Evolutionary conservation across 1,140 invertebrate species (phyloP).

Genomic region (Drosophila littoralis): DNA sequence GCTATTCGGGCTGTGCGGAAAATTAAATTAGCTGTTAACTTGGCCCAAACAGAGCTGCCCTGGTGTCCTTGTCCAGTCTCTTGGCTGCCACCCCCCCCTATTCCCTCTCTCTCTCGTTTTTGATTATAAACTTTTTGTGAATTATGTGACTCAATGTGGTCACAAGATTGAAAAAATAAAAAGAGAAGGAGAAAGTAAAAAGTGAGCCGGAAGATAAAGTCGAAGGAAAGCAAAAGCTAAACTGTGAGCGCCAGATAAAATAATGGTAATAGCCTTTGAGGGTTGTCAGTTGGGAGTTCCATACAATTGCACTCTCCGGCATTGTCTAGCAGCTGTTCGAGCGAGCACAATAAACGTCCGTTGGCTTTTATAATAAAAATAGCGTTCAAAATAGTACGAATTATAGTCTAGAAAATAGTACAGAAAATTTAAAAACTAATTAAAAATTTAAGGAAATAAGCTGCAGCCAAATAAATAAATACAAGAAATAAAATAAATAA

Average conservation of each 20-base stretch:
- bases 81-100: background rate
- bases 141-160: constrained; percentile 57
- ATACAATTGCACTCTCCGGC: constrained; percentile 55
- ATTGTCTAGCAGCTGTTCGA: background rate
- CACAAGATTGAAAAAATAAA: background rate
- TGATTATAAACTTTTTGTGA: constrained; percentile 68
- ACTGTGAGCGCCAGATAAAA: constrained; percentile 58
- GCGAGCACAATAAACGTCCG: constrained; percentile 56
- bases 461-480: no score
- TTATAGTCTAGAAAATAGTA: no score
- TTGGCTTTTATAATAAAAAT: background rate
- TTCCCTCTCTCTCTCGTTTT: constrained; percentile 22
- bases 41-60: constrained; percentile 1
- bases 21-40: constrained; percentile 66
- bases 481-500: no score
- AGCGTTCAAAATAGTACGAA: no score
- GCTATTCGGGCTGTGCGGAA: constrained; percentile 6
- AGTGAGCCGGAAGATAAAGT: constrained; percentile 16
- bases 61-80: background rate
- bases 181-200: constrained; percentile 12
- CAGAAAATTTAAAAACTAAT: no score
- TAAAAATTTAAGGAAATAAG: no score
- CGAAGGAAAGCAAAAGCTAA: constrained; percentile 52
- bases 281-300: constrained; percentile 18
- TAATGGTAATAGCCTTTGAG: constrained; percentile 20